Base-by-base conservation (phyloP, 2,113 vertebrate genomes). In the Seriola aureovittata region DNA sequence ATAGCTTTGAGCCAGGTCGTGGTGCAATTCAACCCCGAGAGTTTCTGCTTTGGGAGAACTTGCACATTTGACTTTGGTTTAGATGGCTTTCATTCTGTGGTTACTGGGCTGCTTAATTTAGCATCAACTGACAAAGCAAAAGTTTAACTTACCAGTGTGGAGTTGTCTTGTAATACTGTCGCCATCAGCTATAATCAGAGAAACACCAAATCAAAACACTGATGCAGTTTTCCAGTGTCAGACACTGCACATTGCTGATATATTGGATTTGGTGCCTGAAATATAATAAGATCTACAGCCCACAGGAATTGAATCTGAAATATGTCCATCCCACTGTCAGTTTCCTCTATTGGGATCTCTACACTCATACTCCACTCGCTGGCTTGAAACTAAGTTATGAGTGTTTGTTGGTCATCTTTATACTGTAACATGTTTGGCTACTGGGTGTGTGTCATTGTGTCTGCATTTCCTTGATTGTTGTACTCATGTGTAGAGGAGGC, bases 221-320 rank as follows among this genome's bases (percentile, higher is more conserved):
- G 71, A 68, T 70, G 64, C 64, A 52, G 67, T 80, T 88, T 88
- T 74, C 63, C 36, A 59, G 8, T 65, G 50, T 80, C 81, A 82
- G 55, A 80, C 68, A 29, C 75, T 78, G 58, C 71, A 82, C 40
- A 72, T 79, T 76, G 60, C 70, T 55, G 23, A 71, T 58, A 46
- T 80, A 78, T 88, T 78, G 44, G 57, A 86, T 89, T 76, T 78
- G 29, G 48, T 64, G 71, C 48, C 10, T 82, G 71, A 72, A 81
- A 85, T 68, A 64, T 81, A 89, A 90, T 82, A 71, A 40, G 17
- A 91, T 86, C 75, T 74, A 66, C 55, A 25, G 11, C 73, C 72
- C 50, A 75, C 29, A 60, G 63, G 48, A 82, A 46, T 85, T 8
- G 32, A 40, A 81, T 81, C 67, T 89, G 63, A 85, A 86, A 80